Evolutionary conservation across 2,797 vertebrate genomes (phyloP).

Genomic region (Chrysocyon brachyurus): DNA sequence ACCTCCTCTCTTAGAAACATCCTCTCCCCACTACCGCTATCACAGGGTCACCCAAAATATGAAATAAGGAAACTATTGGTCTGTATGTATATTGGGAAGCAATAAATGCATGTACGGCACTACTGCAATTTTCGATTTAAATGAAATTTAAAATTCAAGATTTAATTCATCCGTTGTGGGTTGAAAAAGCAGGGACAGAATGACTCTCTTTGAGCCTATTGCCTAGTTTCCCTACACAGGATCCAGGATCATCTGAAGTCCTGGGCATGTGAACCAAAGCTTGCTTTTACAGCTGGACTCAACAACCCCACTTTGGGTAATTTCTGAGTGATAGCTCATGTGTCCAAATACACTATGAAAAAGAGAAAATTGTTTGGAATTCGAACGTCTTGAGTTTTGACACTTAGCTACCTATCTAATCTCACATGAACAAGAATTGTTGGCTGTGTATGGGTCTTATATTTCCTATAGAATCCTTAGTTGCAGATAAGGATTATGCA

Average conservation of each 20-base stretch:
- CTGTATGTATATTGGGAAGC: not conserved
- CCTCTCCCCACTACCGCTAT: not conserved
- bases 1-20: not conserved
- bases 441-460: not conserved
- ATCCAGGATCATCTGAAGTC: not conserved
- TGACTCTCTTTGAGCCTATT: not conserved
- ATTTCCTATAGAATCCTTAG: not conserved
- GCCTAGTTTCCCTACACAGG: not conserved
- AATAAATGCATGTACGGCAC: not conserved
- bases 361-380: not conserved
- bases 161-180: not conserved
- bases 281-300: slow-evolving; percentile 34
- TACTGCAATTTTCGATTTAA: not conserved
- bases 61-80: not conserved
- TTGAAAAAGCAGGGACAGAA: not conserved
- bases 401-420: not conserved
- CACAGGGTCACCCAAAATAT: not conserved
- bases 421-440: not conserved
- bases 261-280: not conserved
- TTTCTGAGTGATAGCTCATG: not conserved
- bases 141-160: not conserved
- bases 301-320: not conserved
- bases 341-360: not conserved
- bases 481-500: not conserved
- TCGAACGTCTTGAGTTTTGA: slow-evolving; percentile 31